A percentile compares a stretch with the other conserved stretches of the same genome.
Evolutionary conservation across 2,888 invertebrate genomes (phyloP).

Genomic region (Drosophila mayaguana): DNA sequence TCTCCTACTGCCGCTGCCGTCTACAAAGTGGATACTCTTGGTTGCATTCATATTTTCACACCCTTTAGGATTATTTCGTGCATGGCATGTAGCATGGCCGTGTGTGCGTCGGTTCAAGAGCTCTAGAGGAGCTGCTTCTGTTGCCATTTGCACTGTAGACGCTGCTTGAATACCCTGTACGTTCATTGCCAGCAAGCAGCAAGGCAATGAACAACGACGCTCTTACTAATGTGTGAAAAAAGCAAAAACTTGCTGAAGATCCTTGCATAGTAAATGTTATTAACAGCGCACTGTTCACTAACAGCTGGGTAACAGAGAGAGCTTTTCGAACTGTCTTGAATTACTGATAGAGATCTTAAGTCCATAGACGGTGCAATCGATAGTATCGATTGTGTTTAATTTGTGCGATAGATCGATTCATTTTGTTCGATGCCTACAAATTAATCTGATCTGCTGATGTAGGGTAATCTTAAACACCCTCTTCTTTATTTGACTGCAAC

Average conservation of each 20-base stretch:
- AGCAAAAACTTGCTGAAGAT: background rate
- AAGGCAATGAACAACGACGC: background rate
- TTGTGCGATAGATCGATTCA: no score
- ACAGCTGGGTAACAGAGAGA: background rate
- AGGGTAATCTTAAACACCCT: no score
- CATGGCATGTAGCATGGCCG: slow-evolving; percentile 62
- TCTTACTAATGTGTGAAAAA: background rate
- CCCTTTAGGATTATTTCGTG: slow-evolving; percentile 79
- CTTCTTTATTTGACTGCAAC: no score
- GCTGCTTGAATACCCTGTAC: slow-evolving; percentile 31
- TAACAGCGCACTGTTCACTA: background rate
- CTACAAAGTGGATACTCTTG: slow-evolving; percentile 50
- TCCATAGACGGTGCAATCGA: no score
- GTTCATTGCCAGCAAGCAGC: rapidly evolving
- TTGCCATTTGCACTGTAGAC: slow-evolving; percentile 43
- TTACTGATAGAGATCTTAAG: no score
- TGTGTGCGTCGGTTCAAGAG: slow-evolving; percentile 54
- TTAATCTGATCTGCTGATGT: no score
- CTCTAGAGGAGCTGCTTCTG: slow-evolving; percentile 56
- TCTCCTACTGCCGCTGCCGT: slow-evolving; percentile 7
- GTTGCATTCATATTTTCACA: slow-evolving; percentile 79
- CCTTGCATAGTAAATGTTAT: background rate
- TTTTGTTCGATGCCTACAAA: no score
- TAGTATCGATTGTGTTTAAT: no score
- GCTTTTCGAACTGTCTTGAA: no score